Evolutionary conservation across 2,113 vertebrate species (phyloP).

Genomic region (Macrotis lagotis): DNA sequence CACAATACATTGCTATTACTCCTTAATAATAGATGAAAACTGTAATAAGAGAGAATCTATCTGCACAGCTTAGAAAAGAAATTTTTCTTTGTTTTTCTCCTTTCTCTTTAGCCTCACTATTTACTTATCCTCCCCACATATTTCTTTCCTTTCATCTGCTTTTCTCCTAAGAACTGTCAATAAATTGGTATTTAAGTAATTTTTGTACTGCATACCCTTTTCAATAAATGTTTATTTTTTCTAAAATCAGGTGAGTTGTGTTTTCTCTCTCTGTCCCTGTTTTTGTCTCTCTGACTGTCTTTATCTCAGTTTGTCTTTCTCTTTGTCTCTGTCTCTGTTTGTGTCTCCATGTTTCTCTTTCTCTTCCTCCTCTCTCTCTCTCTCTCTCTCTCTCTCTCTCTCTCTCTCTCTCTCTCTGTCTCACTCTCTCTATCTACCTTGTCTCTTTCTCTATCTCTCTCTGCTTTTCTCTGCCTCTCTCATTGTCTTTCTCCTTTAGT

Average conservation of each 20-base stretch:
- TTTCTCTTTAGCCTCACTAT: neutral
- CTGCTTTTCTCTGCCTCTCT: neutral
- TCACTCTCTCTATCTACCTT: no score
- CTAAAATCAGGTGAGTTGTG: neutral
- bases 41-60: neutral
- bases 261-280: neutral
- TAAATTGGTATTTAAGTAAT: neutral
- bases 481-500: no score
- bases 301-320: no score
- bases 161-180: neutral
- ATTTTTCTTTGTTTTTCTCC: neutral
- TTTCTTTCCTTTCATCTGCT: neutral
- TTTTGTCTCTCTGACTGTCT: no score
- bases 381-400: neutral
- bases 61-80: neutral
- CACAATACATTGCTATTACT: neutral
- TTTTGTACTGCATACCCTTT: neutral
- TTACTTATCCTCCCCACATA: fast-evolving
- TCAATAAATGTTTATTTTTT: neutral
- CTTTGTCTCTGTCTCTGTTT: no score
- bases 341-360: neutral
- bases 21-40: neutral
- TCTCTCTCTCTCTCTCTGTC: neutral
- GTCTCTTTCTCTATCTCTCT: neutral
- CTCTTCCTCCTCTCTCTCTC: no score